These are phyloP conservation scores for Loxodonta africana DNA, from an alignment of 2,113 vertebrate species.

Conservation along the genomic window DNA sequence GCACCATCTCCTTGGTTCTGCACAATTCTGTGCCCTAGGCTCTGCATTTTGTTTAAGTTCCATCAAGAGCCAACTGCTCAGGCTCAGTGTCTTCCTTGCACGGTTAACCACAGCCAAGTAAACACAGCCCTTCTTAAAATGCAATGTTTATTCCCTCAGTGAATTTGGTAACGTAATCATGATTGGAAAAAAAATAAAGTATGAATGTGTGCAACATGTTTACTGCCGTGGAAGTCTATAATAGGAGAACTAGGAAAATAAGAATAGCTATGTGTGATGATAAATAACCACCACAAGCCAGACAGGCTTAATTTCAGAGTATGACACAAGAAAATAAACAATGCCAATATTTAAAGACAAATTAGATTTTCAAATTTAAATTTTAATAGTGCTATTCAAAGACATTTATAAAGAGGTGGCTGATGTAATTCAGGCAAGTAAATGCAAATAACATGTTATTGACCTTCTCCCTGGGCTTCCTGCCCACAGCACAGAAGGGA, in stretches of 20 bases:
- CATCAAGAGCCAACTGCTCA: not conserved
- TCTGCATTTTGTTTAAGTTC: not conserved
- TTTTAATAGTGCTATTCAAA: slow-evolving; percentile 16
- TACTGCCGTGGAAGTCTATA: not conserved
- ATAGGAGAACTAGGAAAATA: not conserved
- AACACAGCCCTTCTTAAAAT: slow-evolving; percentile 13
- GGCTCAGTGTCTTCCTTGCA: not conserved
- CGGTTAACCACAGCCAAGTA: not conserved
- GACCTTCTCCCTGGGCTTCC: not conserved
- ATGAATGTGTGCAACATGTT: not conserved
- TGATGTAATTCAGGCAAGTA: not conserved
- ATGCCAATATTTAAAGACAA: slow-evolving; percentile 32
- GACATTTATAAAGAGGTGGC: not conserved
- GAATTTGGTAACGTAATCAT: not conserved
- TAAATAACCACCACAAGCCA: not conserved
- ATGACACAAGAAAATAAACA: not conserved
- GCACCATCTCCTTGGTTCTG: not conserved
- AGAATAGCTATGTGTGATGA: not conserved
- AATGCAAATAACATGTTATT: not conserved
- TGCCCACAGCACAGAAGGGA: not conserved
- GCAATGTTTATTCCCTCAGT: not conserved
- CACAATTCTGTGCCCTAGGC: no score
- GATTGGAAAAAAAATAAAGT: not conserved
- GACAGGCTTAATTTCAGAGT: slow-evolving; percentile 12
- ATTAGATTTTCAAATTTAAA: not conserved